Evolutionary conservation across 2,113 vertebrate species (phyloP).

Genomic region (Caranx melampygus): DNA sequence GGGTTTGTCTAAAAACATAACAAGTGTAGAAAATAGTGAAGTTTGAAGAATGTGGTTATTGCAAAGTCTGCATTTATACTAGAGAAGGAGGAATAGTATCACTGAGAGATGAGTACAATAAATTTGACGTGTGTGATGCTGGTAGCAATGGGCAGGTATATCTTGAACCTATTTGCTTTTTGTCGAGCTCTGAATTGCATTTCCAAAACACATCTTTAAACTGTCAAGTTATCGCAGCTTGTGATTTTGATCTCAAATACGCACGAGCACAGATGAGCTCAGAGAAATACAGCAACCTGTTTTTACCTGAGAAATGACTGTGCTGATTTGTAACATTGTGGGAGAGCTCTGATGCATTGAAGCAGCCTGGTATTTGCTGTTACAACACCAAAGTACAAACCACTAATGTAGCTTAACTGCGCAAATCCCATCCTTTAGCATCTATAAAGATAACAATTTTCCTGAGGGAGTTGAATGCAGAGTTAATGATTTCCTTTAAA

Average conservation of each 20-base stretch:
- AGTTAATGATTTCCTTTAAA: constrained; percentile 1
- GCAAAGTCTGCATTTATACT: background rate
- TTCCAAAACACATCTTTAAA: constrained; percentile 4
- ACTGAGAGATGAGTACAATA: background rate
- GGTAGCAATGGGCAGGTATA: background rate
- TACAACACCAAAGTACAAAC: background rate
- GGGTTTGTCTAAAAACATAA: constrained; percentile 85
- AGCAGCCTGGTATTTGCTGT: constrained; percentile 3
- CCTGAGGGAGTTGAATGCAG: background rate
- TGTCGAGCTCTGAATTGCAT: background rate
- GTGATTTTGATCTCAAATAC: constrained; percentile 1
- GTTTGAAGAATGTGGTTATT: background rate
- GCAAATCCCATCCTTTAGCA: background rate
- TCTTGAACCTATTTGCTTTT: constrained; percentile 16
- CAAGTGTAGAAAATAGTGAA: background rate
- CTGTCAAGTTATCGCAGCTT: background rate
- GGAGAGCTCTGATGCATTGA: constrained; percentile 1
- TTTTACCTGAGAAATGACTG: background rate
- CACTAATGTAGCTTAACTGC: background rate
- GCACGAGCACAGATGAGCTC: constrained; percentile 17
- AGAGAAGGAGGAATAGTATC: background rate
- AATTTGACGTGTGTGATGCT: background rate
- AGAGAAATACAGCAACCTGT: background rate
- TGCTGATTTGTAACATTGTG: background rate
- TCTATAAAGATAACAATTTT: constrained; percentile 4